Evolutionary conservation across 2,113 vertebrate genomes (phyloP), one percentile per base, ranked within the genome.

Genomic region (Litocranius walleri): DNA sequence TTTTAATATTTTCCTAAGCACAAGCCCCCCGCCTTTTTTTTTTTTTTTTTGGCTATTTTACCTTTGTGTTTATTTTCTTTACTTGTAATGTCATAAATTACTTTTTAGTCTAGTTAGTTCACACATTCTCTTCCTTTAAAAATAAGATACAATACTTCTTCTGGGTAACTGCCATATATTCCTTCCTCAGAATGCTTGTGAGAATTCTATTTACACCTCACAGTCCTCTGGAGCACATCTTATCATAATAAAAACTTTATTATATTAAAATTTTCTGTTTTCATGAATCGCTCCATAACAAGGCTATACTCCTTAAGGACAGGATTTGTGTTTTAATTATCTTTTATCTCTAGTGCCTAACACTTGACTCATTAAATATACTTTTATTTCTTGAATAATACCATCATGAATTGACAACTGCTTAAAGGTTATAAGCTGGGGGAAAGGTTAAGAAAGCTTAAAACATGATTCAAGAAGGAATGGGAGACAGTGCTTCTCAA

Each of bases 361-460:
- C 16, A 93, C 77, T 84, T 94, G 48, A 59, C 45, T 94, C 36
- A 33, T 21, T 89, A n/a, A 91, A 77, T 93, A 86, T 93, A 94
- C 94, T 91, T 88, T 97, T 85, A 33, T 83, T 95, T 85, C 52
- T 50, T 91, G n/a, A 89, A 93, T 82, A 89, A 78, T 89, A 45
- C 50, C n/a, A 74, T 82, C 62, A 84, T 3, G 23, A 93, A 33
- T 30, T 81, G 83, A 78, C 48, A 78, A 80, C 12, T 57, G 36
- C 86, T 88, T 86, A 30, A 12, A 48, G n/a, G 12, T 50, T 56
- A 33, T 21, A 93, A 64, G 0, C 30, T 82, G 6, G 5, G 4
- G 52, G 4, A 52, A 94, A 23, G 25, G 4, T 36, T 88, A 71
- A 15, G 1, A 27, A 96, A 92, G 21, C 23, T 27, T 10, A 78